Percentiles rank a stretch among this genome's conserved stretches.
phyloP scores from a whole-genome alignment of 1,140 invertebrate species.

The Choristoneura fumiferana region DNA sequence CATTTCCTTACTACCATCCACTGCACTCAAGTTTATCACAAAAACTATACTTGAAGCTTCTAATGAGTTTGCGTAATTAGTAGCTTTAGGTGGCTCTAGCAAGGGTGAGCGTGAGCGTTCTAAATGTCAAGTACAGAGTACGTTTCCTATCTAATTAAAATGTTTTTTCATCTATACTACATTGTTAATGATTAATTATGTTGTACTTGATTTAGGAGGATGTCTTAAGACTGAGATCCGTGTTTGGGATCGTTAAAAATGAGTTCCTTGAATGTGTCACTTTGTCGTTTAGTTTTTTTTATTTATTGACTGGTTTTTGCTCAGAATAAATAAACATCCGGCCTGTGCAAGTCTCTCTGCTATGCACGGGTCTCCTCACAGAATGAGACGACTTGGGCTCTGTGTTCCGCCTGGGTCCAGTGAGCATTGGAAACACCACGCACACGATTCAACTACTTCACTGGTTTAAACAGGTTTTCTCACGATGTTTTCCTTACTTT shows the following conservation, averaged over 20 bases:
- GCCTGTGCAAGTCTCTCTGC: too few relatives aligned
- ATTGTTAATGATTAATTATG: constrained; percentile 13
- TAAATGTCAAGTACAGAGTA: constrained; percentile 15
- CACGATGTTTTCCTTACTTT: too few relatives aligned
- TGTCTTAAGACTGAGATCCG: constrained; percentile 5
- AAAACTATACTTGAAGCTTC: neutral
- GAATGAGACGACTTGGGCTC: too few relatives aligned
- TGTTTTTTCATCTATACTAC: constrained; percentile 6
- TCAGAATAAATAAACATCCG: too few relatives aligned
- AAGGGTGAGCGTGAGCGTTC: neutral
- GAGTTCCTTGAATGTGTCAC: neutral
- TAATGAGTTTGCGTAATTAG: constrained; percentile 9
- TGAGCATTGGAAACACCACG: too few relatives aligned
- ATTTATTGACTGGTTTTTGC: neutral
- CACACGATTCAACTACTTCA: too few relatives aligned
- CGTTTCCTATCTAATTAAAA: constrained; percentile 17
- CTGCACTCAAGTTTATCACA: too few relatives aligned
- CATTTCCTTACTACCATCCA: constrained; percentile 11
- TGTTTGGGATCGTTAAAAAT: neutral
- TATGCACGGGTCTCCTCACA: too few relatives aligned
- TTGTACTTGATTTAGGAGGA: constrained; percentile 14
- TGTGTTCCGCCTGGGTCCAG: too few relatives aligned
- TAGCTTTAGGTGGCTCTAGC: neutral
- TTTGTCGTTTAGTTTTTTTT: neutral
- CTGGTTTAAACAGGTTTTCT: too few relatives aligned